Evolutionary conservation across 2,113 vertebrate genomes (phyloP).

Genomic region (Boleophthalmus pectinirostris): DNA sequence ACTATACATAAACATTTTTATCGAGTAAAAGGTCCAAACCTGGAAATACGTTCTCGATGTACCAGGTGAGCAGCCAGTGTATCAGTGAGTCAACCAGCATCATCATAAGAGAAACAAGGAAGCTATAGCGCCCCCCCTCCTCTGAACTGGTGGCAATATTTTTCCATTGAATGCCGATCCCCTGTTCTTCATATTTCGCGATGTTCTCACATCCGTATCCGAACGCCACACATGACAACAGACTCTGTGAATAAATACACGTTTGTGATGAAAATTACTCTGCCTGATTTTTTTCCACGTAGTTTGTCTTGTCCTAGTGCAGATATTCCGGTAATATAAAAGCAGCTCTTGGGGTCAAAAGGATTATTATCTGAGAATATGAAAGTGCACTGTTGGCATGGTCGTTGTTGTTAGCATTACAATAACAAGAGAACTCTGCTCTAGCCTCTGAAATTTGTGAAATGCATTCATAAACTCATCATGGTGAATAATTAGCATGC

Average conservation of each 20-base stretch:
- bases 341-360: too few relatives aligned
- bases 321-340: too few relatives aligned
- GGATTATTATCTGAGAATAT: too few relatives aligned
- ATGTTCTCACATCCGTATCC: constrained; percentile 95
- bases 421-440: too few relatives aligned
- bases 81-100: constrained; percentile 88
- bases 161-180: constrained; percentile 91
- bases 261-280: background rate
- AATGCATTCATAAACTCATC: too few relatives aligned
- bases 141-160: constrained; percentile 86
- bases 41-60: constrained; percentile 96
- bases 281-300: too few relatives aligned
- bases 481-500: too few relatives aligned
- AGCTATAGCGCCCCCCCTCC: constrained; percentile 85
- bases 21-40: constrained; percentile 69
- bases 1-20: background rate
- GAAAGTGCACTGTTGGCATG: too few relatives aligned
- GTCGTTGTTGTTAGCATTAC: too few relatives aligned
- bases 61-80: constrained; percentile 92
- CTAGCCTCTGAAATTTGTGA: too few relatives aligned
- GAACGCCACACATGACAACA: constrained; percentile 94
- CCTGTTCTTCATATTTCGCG: constrained; percentile 91
- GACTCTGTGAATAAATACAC: constrained; percentile 77
- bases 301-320: too few relatives aligned
- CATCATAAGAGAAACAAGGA: constrained; percentile 86